Evolutionary conservation across 2,888 invertebrate genomes (phyloP).

Genomic region (Netelia melanura): DNA sequence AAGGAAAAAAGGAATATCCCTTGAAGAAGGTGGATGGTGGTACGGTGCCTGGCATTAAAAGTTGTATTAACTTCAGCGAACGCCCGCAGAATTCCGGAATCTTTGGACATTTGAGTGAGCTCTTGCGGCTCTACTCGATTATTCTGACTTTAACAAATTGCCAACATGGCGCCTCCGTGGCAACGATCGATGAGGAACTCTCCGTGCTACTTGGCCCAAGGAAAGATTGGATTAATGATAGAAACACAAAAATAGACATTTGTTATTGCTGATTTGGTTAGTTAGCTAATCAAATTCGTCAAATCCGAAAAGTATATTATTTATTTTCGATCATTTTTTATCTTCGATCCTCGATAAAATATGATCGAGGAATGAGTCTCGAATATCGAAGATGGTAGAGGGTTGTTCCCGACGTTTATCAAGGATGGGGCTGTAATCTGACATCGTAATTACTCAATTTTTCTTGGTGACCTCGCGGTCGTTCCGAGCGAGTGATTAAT

Average conservation of each 20-base stretch:
- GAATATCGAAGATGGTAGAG: too few species aligned
- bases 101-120: slow-evolving; percentile 15
- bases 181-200: slow-evolving; percentile 20
- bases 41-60: slow-evolving; percentile 59
- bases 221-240: not conserved
- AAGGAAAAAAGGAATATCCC: slow-evolving; percentile 12
- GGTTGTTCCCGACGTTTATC: too few species aligned
- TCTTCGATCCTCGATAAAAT: too few species aligned
- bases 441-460: too few species aligned
- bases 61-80: slow-evolving; percentile 59
- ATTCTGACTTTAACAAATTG: not conserved
- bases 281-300: too few species aligned
- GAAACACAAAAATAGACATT: not conserved
- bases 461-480: not conserved
- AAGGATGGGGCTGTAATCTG: too few species aligned
- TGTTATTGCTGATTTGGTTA: not conserved
- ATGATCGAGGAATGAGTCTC: too few species aligned
- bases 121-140: slow-evolving; percentile 10
- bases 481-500: not conserved
- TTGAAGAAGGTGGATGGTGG: slow-evolving; percentile 31
- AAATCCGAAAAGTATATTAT: too few species aligned
- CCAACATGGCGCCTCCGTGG: slow-evolving; percentile 3
- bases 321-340: too few species aligned
- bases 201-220: not conserved
- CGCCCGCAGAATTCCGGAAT: slow-evolving; percentile 29